Evolutionary conservation across 2,113 vertebrate genomes (phyloP).

Genomic region (Morphnarchus princeps): DNA sequence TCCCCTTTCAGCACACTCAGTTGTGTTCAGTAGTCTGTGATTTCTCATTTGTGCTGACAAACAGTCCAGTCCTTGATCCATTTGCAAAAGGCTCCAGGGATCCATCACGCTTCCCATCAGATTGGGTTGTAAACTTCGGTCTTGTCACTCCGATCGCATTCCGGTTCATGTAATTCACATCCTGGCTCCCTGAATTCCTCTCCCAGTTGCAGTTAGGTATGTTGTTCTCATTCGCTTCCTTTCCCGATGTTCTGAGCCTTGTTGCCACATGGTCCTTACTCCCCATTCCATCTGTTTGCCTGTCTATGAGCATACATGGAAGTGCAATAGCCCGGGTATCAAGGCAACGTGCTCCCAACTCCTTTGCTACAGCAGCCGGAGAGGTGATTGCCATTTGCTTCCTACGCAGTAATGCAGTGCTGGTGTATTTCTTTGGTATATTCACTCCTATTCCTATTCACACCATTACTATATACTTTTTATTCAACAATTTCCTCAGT

Average conservation of each 20-base stretch:
- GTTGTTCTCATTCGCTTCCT: neutral
- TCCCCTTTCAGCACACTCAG: neutral
- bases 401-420: neutral
- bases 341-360: neutral
- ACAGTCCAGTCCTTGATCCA: neutral
- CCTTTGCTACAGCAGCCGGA: neutral
- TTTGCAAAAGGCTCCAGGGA: neutral
- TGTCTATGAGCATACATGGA: neutral
- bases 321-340: neutral
- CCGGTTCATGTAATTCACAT: neutral
- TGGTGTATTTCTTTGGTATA: neutral
- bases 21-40: neutral
- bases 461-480: neutral
- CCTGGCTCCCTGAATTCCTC: neutral
- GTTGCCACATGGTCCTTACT: neutral
- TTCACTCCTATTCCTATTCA: neutral
- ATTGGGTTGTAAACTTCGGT: neutral
- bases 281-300: neutral
- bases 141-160: neutral
- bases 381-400: neutral
- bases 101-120: neutral
- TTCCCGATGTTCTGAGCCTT: neutral
- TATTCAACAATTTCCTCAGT: neutral
- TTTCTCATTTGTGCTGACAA: conserved; percentile 10
- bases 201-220: neutral